These are phyloP conservation scores for Pitta sordida DNA, from an alignment of 2,113 vertebrate genomes.

Conservation along the genomic window DNA sequence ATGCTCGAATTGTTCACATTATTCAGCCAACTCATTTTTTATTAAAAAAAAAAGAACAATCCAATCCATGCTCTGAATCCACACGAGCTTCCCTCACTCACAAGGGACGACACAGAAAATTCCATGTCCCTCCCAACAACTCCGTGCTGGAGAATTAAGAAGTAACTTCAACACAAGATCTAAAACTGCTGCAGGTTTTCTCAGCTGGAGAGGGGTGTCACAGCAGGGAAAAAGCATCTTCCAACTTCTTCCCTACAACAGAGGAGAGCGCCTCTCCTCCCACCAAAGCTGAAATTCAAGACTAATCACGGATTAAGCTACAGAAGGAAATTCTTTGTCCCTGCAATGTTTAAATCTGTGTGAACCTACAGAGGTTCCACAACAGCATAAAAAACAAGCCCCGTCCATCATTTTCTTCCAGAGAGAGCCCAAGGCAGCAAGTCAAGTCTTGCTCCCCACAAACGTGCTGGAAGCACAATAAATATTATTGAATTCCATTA, in stretches of 20 bases:
- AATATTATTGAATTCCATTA: not conserved
- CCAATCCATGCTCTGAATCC: not conserved
- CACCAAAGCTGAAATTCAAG: not conserved
- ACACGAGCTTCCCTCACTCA: accelerated
- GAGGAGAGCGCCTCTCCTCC: not conserved
- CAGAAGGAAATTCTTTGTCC: not conserved
- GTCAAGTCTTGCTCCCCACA: not conserved
- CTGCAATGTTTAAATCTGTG: not conserved
- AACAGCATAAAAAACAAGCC: not conserved
- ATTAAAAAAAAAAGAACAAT: not conserved
- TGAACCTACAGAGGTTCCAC: not conserved
- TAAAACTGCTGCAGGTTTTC: not conserved
- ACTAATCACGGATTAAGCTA: not conserved
- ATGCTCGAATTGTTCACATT: not conserved
- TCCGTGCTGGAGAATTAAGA: accelerated
- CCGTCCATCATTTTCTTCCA: not conserved
- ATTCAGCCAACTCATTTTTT: not conserved
- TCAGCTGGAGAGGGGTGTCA: not conserved
- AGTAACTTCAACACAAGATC: not conserved
- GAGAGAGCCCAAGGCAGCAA: not conserved
- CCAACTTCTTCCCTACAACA: not conserved
- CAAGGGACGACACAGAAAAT: not conserved
- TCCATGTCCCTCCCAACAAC: not conserved
- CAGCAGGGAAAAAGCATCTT: not conserved
- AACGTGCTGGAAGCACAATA: not conserved